phyloP scores from a whole-genome alignment of 2,888 invertebrate genomes.

The Agrypnus murinus region DNA sequence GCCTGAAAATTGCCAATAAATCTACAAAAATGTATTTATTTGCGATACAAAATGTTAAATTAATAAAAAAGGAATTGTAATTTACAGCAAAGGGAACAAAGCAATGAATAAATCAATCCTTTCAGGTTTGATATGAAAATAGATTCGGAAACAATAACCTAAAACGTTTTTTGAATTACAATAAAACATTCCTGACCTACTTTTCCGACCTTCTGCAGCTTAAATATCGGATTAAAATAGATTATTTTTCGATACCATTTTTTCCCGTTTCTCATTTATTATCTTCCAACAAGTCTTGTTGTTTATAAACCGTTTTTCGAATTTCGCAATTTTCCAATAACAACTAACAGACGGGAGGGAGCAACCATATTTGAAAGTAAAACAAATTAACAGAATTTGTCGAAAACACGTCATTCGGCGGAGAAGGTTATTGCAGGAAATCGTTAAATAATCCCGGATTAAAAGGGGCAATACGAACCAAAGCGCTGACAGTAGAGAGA shows the following conservation, averaged over 20 bases:
- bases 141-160: no score
- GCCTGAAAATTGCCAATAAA: no score
- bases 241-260: not conserved
- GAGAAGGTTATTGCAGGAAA: conserved; percentile 20
- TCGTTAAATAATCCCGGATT: conserved; percentile 37
- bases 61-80: no score
- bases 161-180: no score
- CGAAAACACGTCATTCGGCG: conserved; percentile 38
- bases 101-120: no score
- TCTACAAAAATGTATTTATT: no score
- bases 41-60: no score
- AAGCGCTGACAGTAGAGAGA: conserved; percentile 38
- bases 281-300: not conserved
- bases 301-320: not conserved
- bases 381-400: conserved; percentile 43
- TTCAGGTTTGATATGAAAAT: no score
- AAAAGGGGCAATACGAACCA: conserved; percentile 31
- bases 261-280: not conserved
- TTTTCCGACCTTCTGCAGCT: no score
- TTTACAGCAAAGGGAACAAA: no score
- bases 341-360: conserved; percentile 3
- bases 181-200: no score
- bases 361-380: not conserved
- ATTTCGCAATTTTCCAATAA: not conserved
- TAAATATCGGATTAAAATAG: not conserved